A percentile compares a stretch with the other conserved stretches of the same genome.
phyloP scores from a whole-genome alignment of 2,888 invertebrate genomes.

The Erpobdella octoculata region DNA sequence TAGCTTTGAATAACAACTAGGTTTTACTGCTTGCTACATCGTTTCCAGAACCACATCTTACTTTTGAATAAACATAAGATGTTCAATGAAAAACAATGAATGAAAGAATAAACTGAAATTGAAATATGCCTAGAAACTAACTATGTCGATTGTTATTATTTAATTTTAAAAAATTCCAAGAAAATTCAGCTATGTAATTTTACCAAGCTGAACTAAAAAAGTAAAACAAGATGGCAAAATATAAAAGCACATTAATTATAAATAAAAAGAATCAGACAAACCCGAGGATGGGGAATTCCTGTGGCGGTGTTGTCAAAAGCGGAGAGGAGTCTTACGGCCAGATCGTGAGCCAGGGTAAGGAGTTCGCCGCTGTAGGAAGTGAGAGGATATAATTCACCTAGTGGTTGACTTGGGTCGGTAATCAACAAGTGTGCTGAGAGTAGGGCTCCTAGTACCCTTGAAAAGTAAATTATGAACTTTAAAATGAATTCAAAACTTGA shows the following conservation, averaged over 20 bases:
- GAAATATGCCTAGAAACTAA: too few relatives aligned
- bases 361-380: conserved; percentile 58
- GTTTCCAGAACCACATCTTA: too few relatives aligned
- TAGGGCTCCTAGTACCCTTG: conserved; percentile 58
- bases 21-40: too few relatives aligned
- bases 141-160: too few relatives aligned
- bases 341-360: conserved; percentile 59
- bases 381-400: conserved; percentile 54
- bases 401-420: conserved; percentile 56
- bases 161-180: too few relatives aligned
- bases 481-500: too few relatives aligned
- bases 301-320: conserved; percentile 60
- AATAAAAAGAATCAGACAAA: conserved; percentile 37
- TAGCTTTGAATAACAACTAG: too few relatives aligned
- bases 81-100: too few relatives aligned
- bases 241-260: not conserved
- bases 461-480: too few relatives aligned
- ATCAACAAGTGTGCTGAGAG: conserved; percentile 61
- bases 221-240: not conserved
- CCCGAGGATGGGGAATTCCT: conserved; percentile 57
- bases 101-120: too few relatives aligned
- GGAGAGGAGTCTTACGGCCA: conserved; percentile 58
- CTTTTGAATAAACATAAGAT: too few relatives aligned
- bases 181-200: too few relatives aligned
- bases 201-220: not conserved